Conservation (phyloP, 2,888 invertebrate species). For the Microchrysa polita region DNA sequence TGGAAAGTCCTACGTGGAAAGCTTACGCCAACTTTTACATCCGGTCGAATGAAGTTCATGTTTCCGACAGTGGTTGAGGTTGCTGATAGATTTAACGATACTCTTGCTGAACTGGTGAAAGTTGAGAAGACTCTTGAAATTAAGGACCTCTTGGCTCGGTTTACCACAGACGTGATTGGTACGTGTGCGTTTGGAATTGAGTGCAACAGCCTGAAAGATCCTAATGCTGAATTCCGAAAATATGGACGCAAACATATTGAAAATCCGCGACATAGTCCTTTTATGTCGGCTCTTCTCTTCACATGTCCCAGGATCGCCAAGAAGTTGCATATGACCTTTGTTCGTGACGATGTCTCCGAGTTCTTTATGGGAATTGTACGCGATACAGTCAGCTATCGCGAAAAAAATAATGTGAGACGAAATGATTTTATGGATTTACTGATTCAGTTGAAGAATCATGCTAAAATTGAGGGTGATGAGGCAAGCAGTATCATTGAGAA, state of each 20-base stretch:
- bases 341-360: slow-evolving; percentile 54
- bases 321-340: slow-evolving; percentile 50
- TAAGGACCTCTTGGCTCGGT: slow-evolving; percentile 63
- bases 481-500: not conserved
- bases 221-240: slow-evolving; percentile 59
- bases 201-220: slow-evolving; percentile 62
- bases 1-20: slow-evolving; percentile 65
- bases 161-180: slow-evolving; percentile 66
- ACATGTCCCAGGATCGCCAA: not conserved
- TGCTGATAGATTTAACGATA: slow-evolving; percentile 51
- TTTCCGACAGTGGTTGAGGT: slow-evolving; percentile 60
- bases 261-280: slow-evolving; percentile 8
- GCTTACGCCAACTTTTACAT: slow-evolving; percentile 65
- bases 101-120: slow-evolving; percentile 51
- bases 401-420: slow-evolving; percentile 58
- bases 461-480: not conserved
- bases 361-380: slow-evolving; percentile 58
- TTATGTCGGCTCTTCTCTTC: not conserved
- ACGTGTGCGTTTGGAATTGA: slow-evolving; percentile 65
- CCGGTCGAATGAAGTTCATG: slow-evolving; percentile 66
- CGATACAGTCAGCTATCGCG: slow-evolving; percentile 62
- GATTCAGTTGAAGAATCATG: slow-evolving; percentile 62
- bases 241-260: slow-evolving; percentile 51
- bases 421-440: slow-evolving; percentile 68
- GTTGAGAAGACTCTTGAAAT: slow-evolving; percentile 60